Conservation (phyloP, 2,113 vertebrate genomes). For the Morone saxatilis region DNA sequence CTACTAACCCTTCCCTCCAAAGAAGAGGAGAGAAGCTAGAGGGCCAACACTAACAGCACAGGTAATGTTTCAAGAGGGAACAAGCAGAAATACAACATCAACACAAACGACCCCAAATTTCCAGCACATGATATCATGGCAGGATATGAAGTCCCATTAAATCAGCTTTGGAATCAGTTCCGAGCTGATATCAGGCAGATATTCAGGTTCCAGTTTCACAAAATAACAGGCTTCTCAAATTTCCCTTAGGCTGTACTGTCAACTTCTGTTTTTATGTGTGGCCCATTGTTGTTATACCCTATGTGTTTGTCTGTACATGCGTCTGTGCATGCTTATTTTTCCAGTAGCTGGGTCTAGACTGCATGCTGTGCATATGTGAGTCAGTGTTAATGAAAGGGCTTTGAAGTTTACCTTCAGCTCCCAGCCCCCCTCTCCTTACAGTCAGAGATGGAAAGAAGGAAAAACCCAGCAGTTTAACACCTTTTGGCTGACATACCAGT, state of each 20-base stretch:
- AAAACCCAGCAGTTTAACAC: not conserved
- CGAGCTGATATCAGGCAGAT: not conserved
- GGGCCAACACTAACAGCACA: not conserved
- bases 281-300: slow-evolving; percentile 1
- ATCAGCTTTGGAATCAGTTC: not conserved
- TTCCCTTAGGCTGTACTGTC: not conserved
- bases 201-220: not conserved
- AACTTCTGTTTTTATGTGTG: not conserved
- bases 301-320: slow-evolving; percentile 1
- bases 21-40: not conserved
- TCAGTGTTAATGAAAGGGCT: slow-evolving; percentile 47
- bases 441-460: not conserved
- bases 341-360: slow-evolving; percentile 17
- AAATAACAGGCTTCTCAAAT: not conserved
- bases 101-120: not conserved
- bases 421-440: not conserved
- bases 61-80: not conserved
- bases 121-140: not conserved
- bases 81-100: not conserved
- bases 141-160: not conserved
- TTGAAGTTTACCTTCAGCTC: slow-evolving; percentile 1
- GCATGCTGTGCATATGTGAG: slow-evolving; percentile 38
- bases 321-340: not conserved
- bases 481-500: not conserved
- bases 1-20: not conserved